phyloP scores from a whole-genome alignment of 1,140 invertebrate species.

The Drosophila parvula region DNA sequence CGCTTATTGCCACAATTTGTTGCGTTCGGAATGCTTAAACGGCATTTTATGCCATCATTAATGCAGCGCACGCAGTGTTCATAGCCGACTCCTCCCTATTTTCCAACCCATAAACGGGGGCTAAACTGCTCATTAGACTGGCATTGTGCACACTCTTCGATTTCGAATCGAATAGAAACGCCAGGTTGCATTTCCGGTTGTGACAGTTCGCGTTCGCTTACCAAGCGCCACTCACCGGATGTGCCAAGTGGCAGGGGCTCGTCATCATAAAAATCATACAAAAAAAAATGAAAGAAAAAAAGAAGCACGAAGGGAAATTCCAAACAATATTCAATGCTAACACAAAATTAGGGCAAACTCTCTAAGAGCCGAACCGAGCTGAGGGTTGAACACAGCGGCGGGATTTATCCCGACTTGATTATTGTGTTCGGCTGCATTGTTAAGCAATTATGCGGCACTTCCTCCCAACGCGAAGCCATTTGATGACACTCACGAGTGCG shows the following conservation, averaged over 20 bases:
- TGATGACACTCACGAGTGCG: slow-evolving; percentile 71
- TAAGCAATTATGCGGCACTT: slow-evolving; percentile 42
- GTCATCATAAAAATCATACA: slow-evolving; percentile 27
- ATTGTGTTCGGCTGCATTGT: slow-evolving; percentile 44
- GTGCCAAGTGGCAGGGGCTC: slow-evolving; percentile 50
- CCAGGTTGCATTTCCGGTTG: slow-evolving; percentile 79
- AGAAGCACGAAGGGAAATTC: slow-evolving; percentile 17
- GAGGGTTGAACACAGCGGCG: slow-evolving; percentile 16
- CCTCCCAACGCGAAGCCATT: slow-evolving; percentile 51
- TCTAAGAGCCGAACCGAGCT: background rate
- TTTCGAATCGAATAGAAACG: slow-evolving; percentile 58
- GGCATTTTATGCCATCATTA: slow-evolving; percentile 50
- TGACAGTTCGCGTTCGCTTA: slow-evolving; percentile 49
- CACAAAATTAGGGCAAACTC: slow-evolving; percentile 39
- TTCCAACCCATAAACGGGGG: slow-evolving; percentile 52
- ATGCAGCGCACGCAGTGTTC: slow-evolving; percentile 62
- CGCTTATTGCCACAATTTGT: slow-evolving; percentile 64
- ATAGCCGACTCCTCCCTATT: slow-evolving; percentile 9
- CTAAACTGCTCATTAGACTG: slow-evolving; percentile 72
- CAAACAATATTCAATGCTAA: slow-evolving; percentile 58
- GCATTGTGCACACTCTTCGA: slow-evolving; percentile 60
- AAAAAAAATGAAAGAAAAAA: background rate
- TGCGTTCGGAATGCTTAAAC: slow-evolving; percentile 50
- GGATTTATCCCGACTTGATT: slow-evolving; percentile 29
- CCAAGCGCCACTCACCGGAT: slow-evolving; percentile 66